These are phyloP conservation scores for Drosophila persimilis DNA, from an alignment of 1,140 invertebrate genomes.

Conservation along the genomic window DNA sequence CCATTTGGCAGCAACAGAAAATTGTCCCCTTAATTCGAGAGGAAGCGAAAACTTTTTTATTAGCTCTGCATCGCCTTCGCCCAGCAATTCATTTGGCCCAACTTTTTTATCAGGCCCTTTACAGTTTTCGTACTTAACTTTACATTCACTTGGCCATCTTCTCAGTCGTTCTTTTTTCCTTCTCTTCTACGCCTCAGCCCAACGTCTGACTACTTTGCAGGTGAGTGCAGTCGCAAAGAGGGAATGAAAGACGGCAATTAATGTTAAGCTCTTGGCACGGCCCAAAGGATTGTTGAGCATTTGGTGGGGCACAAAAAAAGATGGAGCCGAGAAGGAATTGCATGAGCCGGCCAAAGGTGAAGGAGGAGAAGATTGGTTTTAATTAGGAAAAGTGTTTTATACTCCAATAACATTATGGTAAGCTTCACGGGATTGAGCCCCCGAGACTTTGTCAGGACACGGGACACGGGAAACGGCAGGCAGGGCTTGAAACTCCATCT, in stretches of 20 bases:
- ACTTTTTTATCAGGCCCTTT: constrained; percentile 70
- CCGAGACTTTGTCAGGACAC: background rate
- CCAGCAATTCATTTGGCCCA: constrained; percentile 41
- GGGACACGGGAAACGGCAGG: too few relatives aligned
- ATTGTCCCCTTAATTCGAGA: constrained; percentile 51
- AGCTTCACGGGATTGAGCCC: constrained; percentile 35
- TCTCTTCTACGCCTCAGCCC: background rate
- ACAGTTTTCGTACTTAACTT: constrained; percentile 63
- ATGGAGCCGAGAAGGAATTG: constrained; percentile 13
- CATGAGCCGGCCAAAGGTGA: constrained; percentile 18
- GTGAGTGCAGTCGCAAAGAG: constrained; percentile 35
- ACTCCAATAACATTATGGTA: constrained; percentile 60
- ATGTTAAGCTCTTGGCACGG: constrained; percentile 66
- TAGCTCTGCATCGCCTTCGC: constrained; percentile 45
- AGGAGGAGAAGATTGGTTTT: constrained; percentile 49
- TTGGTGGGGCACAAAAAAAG: constrained; percentile 31
- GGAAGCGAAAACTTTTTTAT: constrained; percentile 60
- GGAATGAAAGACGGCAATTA: constrained; percentile 70
- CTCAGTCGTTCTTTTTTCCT: constrained; percentile 16
- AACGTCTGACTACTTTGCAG: constrained; percentile 12
- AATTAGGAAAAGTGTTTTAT: constrained; percentile 71
- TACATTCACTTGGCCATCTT: constrained; percentile 41
- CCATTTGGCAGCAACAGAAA: constrained; percentile 49
- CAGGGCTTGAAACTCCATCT: constrained; percentile 4
- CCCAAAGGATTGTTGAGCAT: constrained; percentile 62